A percentile compares a stretch with the other conserved stretches of the same genome.
Conservation (phyloP, 2,113 vertebrate species). For the Ia io region DNA sequence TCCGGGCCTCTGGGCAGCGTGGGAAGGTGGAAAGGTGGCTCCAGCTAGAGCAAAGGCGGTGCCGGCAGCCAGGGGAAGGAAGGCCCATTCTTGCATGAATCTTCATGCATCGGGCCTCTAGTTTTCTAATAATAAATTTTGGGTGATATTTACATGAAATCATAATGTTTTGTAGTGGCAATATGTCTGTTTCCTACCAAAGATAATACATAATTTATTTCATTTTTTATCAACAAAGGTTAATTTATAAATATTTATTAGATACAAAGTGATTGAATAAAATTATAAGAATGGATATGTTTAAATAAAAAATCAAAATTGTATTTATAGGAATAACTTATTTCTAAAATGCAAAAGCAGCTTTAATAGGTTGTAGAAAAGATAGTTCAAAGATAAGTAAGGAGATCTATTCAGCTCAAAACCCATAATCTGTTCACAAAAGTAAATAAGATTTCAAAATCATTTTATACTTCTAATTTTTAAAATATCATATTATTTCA, state of each 20-base stretch:
- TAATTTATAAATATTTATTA: not conserved
- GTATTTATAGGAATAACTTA: not conserved
- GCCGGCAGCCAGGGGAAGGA: no score
- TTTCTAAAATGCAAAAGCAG: not conserved
- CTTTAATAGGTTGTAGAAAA: not conserved
- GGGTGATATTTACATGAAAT: not conserved
- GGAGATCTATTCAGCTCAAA: not conserved
- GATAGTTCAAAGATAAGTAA: not conserved
- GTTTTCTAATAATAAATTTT: not conserved
- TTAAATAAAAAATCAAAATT: not conserved
- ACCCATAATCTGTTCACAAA: not conserved
- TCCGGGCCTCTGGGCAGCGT: no score
- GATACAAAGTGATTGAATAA: not conserved
- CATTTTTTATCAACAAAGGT: not conserved
- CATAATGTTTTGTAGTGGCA: not conserved
- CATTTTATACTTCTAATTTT: not conserved
- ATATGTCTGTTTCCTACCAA: not conserved
- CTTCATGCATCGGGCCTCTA: no score
- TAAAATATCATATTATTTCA: not conserved
- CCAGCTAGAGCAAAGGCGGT: no score
- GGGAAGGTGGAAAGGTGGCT: no score
- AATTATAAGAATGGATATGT: not conserved
- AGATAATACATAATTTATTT: not conserved
- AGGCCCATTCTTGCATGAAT: no score
- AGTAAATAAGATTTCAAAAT: not conserved